A percentile compares a stretch with the other conserved stretches of the same genome.
These are phyloP conservation scores for Probaryconus sp. DNA, from an alignment of 1,140 invertebrate species.

Conservation along the genomic window DNA sequence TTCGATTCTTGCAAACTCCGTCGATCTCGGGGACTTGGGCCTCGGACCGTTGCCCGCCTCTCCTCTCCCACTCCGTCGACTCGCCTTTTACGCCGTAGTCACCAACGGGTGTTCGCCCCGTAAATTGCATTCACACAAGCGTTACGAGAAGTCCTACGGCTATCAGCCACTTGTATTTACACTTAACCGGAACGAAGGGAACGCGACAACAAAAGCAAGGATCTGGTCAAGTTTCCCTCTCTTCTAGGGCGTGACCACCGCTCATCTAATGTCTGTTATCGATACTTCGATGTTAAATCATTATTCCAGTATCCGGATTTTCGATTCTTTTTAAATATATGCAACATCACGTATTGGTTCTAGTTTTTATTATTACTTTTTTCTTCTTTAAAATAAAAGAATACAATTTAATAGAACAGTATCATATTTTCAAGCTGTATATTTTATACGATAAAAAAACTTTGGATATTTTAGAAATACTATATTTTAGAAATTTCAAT, in stretches of 20 bases:
- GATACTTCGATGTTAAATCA: neutral
- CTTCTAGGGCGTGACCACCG: neutral
- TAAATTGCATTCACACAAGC: neutral
- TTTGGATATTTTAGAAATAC: too few relatives aligned
- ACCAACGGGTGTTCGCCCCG: neutral
- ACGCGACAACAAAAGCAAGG: slow-evolving; percentile 2
- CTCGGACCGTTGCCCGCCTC: neutral
- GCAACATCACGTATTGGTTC: too few relatives aligned
- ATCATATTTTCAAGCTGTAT: too few relatives aligned
- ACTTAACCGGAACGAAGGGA: slow-evolving; percentile 58
- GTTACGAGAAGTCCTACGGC: slow-evolving; percentile 61
- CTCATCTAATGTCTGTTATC: slow-evolving; percentile 1
- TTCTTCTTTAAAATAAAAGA: too few relatives aligned
- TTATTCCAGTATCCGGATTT: neutral
- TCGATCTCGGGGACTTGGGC: slow-evolving; percentile 2
- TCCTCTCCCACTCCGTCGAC: slow-evolving; percentile 7
- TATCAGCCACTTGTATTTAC: slow-evolving; percentile 76
- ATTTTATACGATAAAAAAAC: too few relatives aligned
- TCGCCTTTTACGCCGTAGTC: neutral
- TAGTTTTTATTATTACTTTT: too few relatives aligned
- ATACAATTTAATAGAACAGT: too few relatives aligned
- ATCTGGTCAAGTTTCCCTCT: slow-evolving; percentile 4
- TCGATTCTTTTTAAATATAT: too few relatives aligned
- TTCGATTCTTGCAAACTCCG: slow-evolving; percentile 54
- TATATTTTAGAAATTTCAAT: too few relatives aligned